Conservation (phyloP, 1,140 invertebrate species). For the Trichogramma pretiosum region DNA sequence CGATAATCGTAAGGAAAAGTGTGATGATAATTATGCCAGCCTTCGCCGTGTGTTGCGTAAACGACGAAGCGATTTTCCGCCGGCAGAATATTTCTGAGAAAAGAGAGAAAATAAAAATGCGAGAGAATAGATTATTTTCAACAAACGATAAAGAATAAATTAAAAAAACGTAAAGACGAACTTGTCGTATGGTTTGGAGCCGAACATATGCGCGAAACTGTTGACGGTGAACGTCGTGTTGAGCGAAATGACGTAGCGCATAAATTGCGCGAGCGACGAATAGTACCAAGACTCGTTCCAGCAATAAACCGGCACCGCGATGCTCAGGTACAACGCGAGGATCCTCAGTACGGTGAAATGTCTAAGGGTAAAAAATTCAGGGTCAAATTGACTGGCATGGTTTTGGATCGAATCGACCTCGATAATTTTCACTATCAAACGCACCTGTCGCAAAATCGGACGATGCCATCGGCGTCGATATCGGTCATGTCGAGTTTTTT, state of each 20-base stretch:
- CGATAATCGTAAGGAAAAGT: slow-evolving; percentile 84
- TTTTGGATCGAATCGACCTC: no score
- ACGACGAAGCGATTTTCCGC: slow-evolving; percentile 64
- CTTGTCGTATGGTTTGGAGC: slow-evolving; percentile 84
- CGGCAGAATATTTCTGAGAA: slow-evolving; percentile 50
- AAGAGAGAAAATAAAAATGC: slow-evolving; percentile 5
- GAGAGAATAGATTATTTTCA: not conserved
- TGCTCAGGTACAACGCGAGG: no score
- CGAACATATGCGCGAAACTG: slow-evolving; percentile 84
- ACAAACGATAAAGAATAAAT: not conserved
- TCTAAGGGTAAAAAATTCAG: no score
- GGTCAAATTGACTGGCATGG: no score
- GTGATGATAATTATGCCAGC: slow-evolving; percentile 95
- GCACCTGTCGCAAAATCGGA: no score
- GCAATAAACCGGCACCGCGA: slow-evolving; percentile 61
- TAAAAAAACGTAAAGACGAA: slow-evolving; percentile 28
- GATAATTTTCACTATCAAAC: no score
- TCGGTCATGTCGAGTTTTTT: slow-evolving; percentile 74
- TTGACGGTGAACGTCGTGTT: slow-evolving; percentile 92
- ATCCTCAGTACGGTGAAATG: no score
- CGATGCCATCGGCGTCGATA: slow-evolving; percentile 71
- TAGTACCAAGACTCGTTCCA: slow-evolving; percentile 74
- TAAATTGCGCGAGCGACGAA: slow-evolving; percentile 76
- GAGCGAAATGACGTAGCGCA: slow-evolving; percentile 72
- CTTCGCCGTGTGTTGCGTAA: slow-evolving; percentile 67